These are phyloP conservation scores for Syrrhaptes paradoxus DNA, from an alignment of 2,113 vertebrate species.

Conservation along the genomic window DNA sequence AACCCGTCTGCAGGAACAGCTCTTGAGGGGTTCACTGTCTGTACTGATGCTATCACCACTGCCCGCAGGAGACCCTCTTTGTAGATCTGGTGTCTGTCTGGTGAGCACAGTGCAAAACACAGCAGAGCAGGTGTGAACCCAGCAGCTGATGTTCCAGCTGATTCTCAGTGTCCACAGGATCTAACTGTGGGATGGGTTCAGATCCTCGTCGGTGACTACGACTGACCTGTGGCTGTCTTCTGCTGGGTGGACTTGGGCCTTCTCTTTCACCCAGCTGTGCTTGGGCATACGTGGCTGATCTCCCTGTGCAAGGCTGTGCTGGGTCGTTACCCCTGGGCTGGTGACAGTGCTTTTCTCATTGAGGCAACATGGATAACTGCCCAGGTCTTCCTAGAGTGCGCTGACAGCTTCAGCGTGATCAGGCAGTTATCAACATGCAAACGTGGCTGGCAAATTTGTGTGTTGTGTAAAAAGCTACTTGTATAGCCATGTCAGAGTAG, in stretches of 20 bases:
- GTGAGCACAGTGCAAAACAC: neutral
- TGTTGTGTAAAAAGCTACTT: conserved; percentile 19
- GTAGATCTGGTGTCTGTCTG: neutral
- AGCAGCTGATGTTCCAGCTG: neutral
- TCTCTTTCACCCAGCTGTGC: neutral
- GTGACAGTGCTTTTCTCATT: neutral
- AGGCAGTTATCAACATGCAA: neutral
- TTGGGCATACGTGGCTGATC: neutral
- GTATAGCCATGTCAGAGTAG: neutral
- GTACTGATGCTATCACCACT: neutral
- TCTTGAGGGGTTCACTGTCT: neutral
- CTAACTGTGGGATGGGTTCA: neutral
- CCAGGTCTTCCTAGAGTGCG: neutral
- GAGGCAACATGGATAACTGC: neutral
- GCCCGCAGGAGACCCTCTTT: neutral
- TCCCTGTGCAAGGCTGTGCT: neutral
- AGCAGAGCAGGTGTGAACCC: neutral
- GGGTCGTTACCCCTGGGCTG: neutral
- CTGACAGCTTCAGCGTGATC: neutral
- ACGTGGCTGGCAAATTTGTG: neutral
- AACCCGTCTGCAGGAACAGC: neutral
- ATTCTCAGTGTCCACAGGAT: neutral
- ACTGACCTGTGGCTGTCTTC: neutral
- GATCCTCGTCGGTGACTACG: fast-evolving
- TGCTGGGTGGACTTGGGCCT: neutral